A percentile compares a stretch with the other conserved stretches of the same genome.
Conservation (phyloP, 2,113 vertebrate species). For the Antechinus flavipes region DNA sequence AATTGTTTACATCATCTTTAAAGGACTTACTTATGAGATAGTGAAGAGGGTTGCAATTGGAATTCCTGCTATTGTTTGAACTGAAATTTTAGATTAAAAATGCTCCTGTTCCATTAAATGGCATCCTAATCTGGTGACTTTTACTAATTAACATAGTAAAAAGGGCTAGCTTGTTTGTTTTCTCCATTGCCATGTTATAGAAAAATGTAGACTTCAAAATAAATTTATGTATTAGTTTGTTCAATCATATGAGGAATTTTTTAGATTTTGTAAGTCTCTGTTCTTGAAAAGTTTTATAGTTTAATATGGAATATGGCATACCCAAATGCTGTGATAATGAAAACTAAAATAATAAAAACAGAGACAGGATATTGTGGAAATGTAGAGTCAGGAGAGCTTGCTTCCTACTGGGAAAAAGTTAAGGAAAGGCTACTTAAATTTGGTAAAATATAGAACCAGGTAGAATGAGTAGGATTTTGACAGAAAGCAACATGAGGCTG, state of each 20-base stretch:
- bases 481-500: background rate
- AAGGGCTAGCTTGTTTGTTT: slow-evolving; percentile 34
- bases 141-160: slow-evolving; percentile 45
- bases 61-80: slow-evolving; percentile 1
- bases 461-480: background rate
- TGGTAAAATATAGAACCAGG: background rate
- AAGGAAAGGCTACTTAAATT: background rate
- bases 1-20: slow-evolving; percentile 8
- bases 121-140: background rate
- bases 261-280: background rate
- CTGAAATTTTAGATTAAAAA: slow-evolving; percentile 23
- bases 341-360: background rate
- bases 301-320: background rate
- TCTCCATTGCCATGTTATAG: slow-evolving; percentile 19
- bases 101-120: background rate
- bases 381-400: background rate
- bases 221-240: background rate
- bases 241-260: background rate
- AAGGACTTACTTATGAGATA: background rate
- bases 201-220: background rate
- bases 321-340: background rate
- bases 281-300: background rate
- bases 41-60: background rate
- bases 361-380: background rate
- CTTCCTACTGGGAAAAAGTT: background rate